phyloP scores from a whole-genome alignment of 2,888 invertebrate species.

The Deroplatys truncata region DNA sequence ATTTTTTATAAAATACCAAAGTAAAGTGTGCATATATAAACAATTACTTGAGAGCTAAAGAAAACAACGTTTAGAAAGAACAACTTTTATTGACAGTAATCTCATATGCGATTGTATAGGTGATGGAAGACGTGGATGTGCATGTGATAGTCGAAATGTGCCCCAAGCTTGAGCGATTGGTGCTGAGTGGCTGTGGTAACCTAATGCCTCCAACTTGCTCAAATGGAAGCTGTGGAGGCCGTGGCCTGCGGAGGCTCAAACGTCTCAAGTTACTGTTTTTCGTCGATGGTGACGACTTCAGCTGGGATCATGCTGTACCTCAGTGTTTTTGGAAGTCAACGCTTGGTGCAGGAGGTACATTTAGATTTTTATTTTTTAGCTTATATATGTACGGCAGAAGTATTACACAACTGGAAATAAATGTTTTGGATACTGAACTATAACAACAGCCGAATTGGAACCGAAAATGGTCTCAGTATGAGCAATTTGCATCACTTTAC shows the following conservation, averaged over 20 bases:
- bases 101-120: constrained; percentile 28
- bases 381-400: too few species aligned
- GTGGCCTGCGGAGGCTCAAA: neutral
- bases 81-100: too few species aligned
- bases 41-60: too few species aligned
- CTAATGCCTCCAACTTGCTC: constrained; percentile 32
- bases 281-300: constrained; percentile 39
- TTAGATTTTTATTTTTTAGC: too few species aligned
- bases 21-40: too few species aligned
- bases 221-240: constrained; percentile 12
- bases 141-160: constrained; percentile 36
- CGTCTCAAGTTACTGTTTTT: constrained; percentile 36
- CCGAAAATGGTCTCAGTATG: too few species aligned
- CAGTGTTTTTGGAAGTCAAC: constrained; percentile 38
- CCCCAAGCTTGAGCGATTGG: constrained; percentile 35
- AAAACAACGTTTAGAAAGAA: too few species aligned
- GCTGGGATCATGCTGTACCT: constrained; percentile 38
- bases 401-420: neutral
- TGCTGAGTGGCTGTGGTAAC: constrained; percentile 38
- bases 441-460: too few species aligned
- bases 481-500: too few species aligned
- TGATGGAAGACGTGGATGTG: constrained; percentile 38
- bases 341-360: constrained; percentile 30
- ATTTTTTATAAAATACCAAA: too few species aligned
- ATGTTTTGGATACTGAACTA: neutral